phyloP scores from a whole-genome alignment of 2,113 vertebrate species.

The Gnathonemus echidnorhynchus region DNA sequence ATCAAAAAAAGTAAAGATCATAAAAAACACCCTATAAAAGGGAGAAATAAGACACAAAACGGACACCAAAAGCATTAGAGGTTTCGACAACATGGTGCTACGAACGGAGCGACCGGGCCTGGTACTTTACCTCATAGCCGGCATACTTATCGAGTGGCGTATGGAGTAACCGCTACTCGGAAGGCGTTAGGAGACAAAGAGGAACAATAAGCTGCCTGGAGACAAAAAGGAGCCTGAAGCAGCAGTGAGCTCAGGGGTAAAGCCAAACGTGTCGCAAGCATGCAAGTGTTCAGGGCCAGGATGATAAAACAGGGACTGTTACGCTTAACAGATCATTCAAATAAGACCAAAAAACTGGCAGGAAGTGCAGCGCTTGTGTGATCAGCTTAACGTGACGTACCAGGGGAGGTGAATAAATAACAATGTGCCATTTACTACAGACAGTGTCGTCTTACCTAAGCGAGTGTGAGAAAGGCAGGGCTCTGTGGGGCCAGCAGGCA shows the following conservation, averaged over 20 bases:
- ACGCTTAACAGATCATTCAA: neutral
- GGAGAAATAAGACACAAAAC: neutral
- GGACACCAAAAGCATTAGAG: neutral
- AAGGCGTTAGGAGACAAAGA: slow-evolving; percentile 72
- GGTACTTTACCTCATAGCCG: slow-evolving; percentile 92
- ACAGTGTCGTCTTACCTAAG: slow-evolving; percentile 80
- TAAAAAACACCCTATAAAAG: neutral
- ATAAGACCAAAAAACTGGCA: neutral
- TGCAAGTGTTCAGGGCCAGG: neutral
- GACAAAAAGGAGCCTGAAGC: slow-evolving; percentile 12
- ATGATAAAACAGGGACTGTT: neutral
- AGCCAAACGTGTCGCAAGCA: neutral
- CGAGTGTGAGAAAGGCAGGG: slow-evolving; percentile 88
- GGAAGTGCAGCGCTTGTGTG: neutral
- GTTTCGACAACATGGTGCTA: neutral
- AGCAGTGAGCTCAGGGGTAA: neutral
- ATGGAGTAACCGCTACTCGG: slow-evolving; percentile 95
- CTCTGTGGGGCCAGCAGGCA: slow-evolving; percentile 69
- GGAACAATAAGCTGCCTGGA: slow-evolving; percentile 26
- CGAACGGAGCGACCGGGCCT: neutral
- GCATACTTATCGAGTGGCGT: slow-evolving; percentile 98
- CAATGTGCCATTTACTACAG: neutral
- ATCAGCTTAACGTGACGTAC: neutral
- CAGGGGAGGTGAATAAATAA: neutral
- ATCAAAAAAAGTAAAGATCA: neutral